phyloP scores from a whole-genome alignment of 2,113 vertebrate genomes.

The Xenus cinereus region DNA sequence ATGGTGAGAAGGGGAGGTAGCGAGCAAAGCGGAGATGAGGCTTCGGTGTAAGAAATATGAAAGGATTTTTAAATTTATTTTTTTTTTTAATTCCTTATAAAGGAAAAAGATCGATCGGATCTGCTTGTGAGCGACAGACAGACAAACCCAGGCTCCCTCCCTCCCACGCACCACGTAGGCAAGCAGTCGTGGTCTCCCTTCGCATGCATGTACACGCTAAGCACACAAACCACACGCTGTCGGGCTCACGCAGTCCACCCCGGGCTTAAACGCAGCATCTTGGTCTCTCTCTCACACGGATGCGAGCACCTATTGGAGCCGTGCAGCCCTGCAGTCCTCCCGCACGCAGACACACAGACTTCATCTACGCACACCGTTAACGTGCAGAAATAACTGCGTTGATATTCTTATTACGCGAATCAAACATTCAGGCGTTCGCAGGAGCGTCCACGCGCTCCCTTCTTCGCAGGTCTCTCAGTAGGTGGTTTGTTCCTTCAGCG shows the following conservation, averaged over 20 bases:
- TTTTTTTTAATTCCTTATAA: background rate
- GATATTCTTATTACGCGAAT: background rate
- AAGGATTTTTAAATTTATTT: background rate
- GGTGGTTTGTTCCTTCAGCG: background rate
- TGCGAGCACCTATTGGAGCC: background rate
- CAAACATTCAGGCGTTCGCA: background rate
- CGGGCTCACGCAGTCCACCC: background rate
- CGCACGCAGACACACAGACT: background rate
- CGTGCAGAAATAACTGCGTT: background rate
- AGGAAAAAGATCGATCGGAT: conserved; percentile 7
- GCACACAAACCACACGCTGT: background rate
- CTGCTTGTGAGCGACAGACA: background rate
- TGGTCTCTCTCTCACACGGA: background rate
- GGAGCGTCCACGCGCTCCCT: background rate
- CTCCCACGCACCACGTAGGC: background rate
- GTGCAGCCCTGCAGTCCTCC: background rate
- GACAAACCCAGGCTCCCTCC: background rate
- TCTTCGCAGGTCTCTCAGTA: background rate
- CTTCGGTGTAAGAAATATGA: background rate
- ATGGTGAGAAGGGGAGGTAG: background rate
- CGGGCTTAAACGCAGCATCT: background rate
- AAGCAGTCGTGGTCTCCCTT: background rate
- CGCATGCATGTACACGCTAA: background rate
- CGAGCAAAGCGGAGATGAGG: background rate
- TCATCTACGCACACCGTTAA: background rate